These are phyloP conservation scores for Stenchaetothrips biformis DNA, from an alignment of 2,888 invertebrate genomes.

Conservation along the genomic window DNA sequence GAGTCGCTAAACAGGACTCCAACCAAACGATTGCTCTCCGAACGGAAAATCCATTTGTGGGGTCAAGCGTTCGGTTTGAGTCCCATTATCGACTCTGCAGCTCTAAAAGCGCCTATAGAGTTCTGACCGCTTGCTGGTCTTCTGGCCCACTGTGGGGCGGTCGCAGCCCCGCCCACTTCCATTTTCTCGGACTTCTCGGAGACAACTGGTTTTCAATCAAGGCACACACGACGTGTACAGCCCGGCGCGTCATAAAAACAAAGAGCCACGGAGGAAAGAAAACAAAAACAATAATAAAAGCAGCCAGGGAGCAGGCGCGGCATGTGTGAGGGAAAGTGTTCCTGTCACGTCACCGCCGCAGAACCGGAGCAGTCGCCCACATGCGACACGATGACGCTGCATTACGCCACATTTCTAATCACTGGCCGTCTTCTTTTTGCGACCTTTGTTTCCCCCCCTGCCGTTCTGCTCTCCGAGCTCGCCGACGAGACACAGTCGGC, in stretches of 20 bases:
- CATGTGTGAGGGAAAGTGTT: background rate
- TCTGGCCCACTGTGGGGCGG: no score
- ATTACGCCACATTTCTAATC: background rate
- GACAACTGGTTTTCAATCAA: slow-evolving; percentile 6
- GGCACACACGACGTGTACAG: background rate
- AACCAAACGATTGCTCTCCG: no score
- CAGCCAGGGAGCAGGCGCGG: background rate
- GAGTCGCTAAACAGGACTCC: no score
- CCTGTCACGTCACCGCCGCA: background rate
- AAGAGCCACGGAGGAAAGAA: background rate
- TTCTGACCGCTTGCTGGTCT: no score
- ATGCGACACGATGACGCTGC: background rate
- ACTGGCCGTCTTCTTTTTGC: no score
- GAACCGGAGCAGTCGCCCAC: background rate
- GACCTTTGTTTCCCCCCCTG: no score
- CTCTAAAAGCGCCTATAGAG: no score
- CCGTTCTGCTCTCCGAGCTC: no score
- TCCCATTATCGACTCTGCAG: no score
- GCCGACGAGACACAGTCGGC: no score
- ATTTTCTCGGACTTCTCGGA: background rate
- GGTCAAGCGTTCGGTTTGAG: no score
- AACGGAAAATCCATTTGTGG: no score
- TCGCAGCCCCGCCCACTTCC: background rate
- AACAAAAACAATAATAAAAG: background rate
- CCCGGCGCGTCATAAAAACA: background rate